Base-by-base conservation (phyloP, 2,113 vertebrate species). In the Bungarus multicinctus region DNA sequence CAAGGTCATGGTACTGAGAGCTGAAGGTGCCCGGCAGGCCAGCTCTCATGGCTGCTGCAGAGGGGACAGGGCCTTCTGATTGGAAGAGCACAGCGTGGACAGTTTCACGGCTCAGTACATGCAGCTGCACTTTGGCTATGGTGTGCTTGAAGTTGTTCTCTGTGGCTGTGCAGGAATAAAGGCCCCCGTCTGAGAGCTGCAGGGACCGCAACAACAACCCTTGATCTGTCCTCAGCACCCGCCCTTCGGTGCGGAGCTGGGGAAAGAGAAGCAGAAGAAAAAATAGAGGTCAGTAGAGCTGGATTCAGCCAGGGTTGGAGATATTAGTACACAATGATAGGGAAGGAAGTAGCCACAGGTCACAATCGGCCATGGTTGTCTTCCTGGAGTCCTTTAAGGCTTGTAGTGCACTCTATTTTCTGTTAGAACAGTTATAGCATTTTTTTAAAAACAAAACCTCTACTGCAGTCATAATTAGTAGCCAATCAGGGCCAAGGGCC, bases 101-200 rank as follows among this genome's bases (percentile, higher is more conserved):
- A 0, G 98, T 98, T 0, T 98, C 98, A 60, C 96, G 96, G 92
- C 98, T 98, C 52, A 99, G 98, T 2, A 99, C 98, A 0, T 99
- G 98, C 11, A 99, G 98, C 97, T 99, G 98, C 95, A 99, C 98
- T 93, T 98, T 98, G 55, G 98, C 98, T 55, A 99, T 98, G 0
- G 98, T 97, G 95, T 99, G 99, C 94, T 99, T 99, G 98, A 99
- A 99, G 98, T 99, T 99, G 96, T 99, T 99, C 98, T 99, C 99
- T 0, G 99, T 99, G 97, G 99, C 98, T 0, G 99, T 99, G 97
- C 99, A 99, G 96, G 98, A 98, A 97, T 99, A 99, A 93, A 98
- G 97, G 92, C 99, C 99, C 0, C 98, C 97, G 85, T 99, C 99
- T 0, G 98, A 91, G 0, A 98, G 97, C 97, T 99, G 99, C 93